A percentile compares a stretch with the other conserved stretches of the same genome.
Conservation (phyloP, 2,888 invertebrate species). For the Pinctada fucata region DNA sequence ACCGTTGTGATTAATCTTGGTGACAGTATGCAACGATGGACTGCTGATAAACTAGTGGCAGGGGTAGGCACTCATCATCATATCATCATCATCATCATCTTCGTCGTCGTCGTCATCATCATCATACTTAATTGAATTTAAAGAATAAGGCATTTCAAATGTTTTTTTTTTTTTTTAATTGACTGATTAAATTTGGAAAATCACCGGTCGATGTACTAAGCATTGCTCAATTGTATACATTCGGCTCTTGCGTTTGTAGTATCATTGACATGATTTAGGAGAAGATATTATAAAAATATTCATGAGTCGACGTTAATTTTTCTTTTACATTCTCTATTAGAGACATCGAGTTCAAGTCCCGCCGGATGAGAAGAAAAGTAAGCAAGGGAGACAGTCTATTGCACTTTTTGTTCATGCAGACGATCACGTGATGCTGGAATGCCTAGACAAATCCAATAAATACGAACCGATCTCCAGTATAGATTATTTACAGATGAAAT, state of each 20-base stretch:
- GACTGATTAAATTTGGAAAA: no score
- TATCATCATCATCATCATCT: no score
- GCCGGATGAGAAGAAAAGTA: neutral
- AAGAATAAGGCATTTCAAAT: no score
- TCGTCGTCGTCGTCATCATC: no score
- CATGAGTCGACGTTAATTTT: neutral
- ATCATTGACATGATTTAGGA: no score
- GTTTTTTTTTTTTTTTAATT: no score
- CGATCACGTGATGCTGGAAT: constrained; percentile 4
- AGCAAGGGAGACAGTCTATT: constrained; percentile 11
- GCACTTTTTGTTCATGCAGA: constrained; percentile 21
- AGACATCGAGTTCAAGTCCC: constrained; percentile 18
- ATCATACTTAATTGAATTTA: no score
- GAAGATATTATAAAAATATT: no score
- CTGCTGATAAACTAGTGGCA: constrained; percentile 12
- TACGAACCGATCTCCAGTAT: neutral
- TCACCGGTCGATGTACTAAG: no score
- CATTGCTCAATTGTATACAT: no score
- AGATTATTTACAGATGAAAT: constrained; percentile 5
- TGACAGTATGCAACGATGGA: constrained; percentile 24
- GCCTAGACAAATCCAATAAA: constrained; percentile 1
- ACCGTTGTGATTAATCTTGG: constrained; percentile 22
- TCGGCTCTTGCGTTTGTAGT: no score
- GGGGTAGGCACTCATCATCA: neutral
- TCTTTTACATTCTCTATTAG: neutral